A percentile compares a stretch with the other conserved stretches of the same genome.
These are phyloP conservation scores for Metridium senile DNA, from an alignment of 92 coral and sea anemone genomes.

Conservation along the genomic window DNA sequence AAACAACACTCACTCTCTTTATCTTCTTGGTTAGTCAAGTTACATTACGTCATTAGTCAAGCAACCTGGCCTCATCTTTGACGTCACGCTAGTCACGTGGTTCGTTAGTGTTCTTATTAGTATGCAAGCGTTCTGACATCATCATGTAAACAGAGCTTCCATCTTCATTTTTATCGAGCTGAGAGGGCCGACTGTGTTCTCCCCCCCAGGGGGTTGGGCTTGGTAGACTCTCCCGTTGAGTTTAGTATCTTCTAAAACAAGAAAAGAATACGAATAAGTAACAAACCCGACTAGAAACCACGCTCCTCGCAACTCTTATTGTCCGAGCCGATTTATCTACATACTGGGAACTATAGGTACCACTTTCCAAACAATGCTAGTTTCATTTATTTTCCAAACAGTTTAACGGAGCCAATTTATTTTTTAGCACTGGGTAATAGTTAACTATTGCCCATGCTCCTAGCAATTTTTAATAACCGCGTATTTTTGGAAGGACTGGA, in stretches of 20 bases:
- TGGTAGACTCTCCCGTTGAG: slow-evolving; percentile 24
- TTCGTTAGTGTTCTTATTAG: neutral
- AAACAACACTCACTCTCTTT: neutral
- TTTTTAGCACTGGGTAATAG: neutral
- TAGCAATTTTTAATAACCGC: neutral
- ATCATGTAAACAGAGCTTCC: slow-evolving; percentile 35
- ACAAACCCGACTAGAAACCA: slow-evolving; percentile 11
- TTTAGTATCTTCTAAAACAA: slow-evolving; percentile 40
- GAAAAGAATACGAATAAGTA: slow-evolving; percentile 34
- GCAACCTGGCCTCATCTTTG: slow-evolving; percentile 10
- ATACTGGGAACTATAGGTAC: too few relatives aligned
- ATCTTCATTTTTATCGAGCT: slow-evolving; percentile 25
- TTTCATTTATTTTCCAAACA: too few relatives aligned
- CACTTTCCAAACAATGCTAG: too few relatives aligned
- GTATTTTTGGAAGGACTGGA: neutral
- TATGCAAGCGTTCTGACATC: slow-evolving; percentile 1
- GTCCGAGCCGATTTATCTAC: too few relatives aligned
- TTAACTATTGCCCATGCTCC: neutral
- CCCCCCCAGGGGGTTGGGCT: slow-evolving; percentile 34
- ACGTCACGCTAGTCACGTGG: slow-evolving; percentile 19
- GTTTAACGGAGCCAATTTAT: too few relatives aligned
- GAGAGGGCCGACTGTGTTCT: slow-evolving; percentile 51
- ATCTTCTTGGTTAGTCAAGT: neutral
- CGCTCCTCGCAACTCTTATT: neutral
- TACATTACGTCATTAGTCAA: slow-evolving; percentile 18